Conservation (phyloP, 37 sponge, comb jelly and placozoan genomes). For the Ianthella basta region DNA sequence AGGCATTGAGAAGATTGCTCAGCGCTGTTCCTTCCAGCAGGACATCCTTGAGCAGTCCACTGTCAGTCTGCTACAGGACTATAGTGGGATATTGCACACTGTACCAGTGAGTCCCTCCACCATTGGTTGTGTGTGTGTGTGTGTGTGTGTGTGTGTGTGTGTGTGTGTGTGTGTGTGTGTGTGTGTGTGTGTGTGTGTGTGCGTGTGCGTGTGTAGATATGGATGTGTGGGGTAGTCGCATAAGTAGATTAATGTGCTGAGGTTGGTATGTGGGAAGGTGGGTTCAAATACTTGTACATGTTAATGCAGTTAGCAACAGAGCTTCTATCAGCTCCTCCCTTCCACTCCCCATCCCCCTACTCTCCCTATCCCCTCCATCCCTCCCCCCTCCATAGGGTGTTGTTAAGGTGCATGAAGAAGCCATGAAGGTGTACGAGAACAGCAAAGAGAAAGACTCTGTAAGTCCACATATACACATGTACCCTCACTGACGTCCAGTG, state of each 20-base stretch:
- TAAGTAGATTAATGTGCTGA: background rate
- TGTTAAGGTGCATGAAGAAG: constrained; percentile 77
- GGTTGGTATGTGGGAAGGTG: constrained; percentile 1
- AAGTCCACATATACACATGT: constrained; percentile 17
- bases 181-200: constrained; percentile 23
- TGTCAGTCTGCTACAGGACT: constrained; percentile 46
- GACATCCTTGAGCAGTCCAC: constrained; percentile 54
- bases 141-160: background rate
- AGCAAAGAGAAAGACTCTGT: constrained; percentile 81
- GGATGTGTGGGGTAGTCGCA: constrained; percentile 13
- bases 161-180: background rate
- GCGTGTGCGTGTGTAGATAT: constrained; percentile 4
- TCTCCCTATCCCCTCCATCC: too few species aligned
- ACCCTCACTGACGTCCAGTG: background rate
- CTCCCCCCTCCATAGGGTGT: constrained; percentile 12
- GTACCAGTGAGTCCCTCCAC: constrained; percentile 44
- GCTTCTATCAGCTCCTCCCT: background rate
- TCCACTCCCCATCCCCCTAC: background rate
- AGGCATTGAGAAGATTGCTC: constrained; percentile 33
- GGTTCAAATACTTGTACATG: background rate
- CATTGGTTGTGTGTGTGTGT: background rate
- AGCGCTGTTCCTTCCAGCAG: constrained; percentile 43
- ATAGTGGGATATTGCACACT: constrained; percentile 70
- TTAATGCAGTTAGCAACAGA: background rate
- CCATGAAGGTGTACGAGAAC: constrained; percentile 67